Evolutionary conservation across 2,888 invertebrate genomes (phyloP), one percentile per base, ranked within the genome.

Genomic region (Dorcus hopei): DNA sequence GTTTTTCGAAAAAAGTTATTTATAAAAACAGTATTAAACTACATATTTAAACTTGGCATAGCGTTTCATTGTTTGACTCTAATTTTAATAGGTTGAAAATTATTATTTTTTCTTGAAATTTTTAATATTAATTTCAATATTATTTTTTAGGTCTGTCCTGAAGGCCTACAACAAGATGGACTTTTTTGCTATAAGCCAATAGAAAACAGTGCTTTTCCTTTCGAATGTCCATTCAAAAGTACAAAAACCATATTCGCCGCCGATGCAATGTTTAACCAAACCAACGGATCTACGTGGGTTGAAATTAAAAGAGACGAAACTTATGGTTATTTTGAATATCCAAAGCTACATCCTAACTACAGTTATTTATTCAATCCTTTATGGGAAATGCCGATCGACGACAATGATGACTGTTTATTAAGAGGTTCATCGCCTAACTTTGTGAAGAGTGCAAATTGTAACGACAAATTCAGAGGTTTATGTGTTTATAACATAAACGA

Each of bases 221-320:
- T 40, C 41, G 40, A 51, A 51, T 51, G 51, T 8, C 51, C 51
- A 9, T 51, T 40, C 14, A 51, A 38, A 40, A 23, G 40, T 23
- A 40, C 19, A 7, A 3, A 11, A 40, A 23, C 38, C 14, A 19
- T 51, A 9, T 11, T 16, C 7, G 19, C 38, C 14, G 14, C 16
- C 45, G 9, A 45, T 19, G 16, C 9, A 11, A 9, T 51, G 3
- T 39, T 5, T 9, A 40, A 33, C 2, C 3, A 11, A 8, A 8
- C 9, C 9, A 3, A 9, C 14, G n/a, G 41, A 1, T 9, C 2
- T 19, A 3, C 33, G 4, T 11, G 9, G 45, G 6, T 45, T 23
- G 23, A 4, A 8, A 23, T 45, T 19, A 16, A 45, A 19, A 45
- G 45, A 45, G 33, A 49, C 38, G 14, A 33, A 33, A 9, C 19